Evolutionary conservation across 2,888 invertebrate species (phyloP).

Genomic region (Himalopsyche japonica): DNA sequence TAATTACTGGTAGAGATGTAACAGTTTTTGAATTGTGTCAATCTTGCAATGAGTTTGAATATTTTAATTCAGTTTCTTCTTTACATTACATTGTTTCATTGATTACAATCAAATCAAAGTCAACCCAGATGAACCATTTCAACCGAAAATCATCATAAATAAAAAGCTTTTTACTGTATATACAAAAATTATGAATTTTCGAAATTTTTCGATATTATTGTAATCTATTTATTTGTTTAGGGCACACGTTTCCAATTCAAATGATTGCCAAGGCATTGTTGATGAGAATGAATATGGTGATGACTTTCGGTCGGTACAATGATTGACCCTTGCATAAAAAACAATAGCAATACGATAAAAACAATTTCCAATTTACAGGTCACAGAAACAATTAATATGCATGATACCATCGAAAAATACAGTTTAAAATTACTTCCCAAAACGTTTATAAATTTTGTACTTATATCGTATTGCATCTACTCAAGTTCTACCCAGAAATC

Average conservation of each 20-base stretch:
- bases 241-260: background rate
- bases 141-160: background rate
- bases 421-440: background rate
- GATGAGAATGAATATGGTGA: background rate
- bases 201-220: too few species aligned
- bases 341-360: background rate
- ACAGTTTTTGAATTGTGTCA: too few species aligned
- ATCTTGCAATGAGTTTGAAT: too few species aligned
- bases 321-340: background rate
- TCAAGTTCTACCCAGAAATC: too few species aligned
- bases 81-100: background rate
- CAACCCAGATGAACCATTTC: background rate
- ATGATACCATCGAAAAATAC: background rate
- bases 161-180: background rate
- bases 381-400: background rate
- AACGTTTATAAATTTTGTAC: too few species aligned
- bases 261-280: background rate
- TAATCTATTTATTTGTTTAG: background rate
- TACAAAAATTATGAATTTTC: background rate
- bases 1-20: too few species aligned
- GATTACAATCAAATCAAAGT: background rate
- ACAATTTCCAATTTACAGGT: background rate
- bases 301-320: background rate
- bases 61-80: too few species aligned
- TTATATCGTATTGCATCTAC: too few species aligned